Conservation (phyloP, 2,888 invertebrate species). For the Archips xylosteana region DNA sequence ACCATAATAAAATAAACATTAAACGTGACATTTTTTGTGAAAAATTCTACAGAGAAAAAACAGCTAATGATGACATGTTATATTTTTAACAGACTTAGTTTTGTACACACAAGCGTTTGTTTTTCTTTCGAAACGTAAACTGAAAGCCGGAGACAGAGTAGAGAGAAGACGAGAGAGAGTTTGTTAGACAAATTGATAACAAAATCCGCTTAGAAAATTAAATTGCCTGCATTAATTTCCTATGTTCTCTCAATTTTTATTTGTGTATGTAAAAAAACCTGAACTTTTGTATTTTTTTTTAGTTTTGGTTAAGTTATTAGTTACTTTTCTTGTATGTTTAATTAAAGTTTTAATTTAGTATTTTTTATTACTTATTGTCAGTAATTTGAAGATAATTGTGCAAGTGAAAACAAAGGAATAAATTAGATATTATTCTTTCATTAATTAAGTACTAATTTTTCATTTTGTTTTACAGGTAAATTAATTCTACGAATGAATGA, state of each 20-base stretch:
- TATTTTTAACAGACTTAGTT: slow-evolving; percentile 26
- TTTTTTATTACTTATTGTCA: too few species aligned
- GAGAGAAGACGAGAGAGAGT: background rate
- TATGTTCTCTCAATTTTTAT: too few species aligned
- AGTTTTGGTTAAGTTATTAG: too few species aligned
- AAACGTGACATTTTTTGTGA: background rate
- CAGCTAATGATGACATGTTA: slow-evolving; percentile 11
- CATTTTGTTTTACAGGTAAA: slow-evolving; percentile 1
- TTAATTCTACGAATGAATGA: background rate
- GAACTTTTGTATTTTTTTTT: too few species aligned
- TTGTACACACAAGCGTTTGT: slow-evolving; percentile 15
- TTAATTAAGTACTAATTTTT: too few species aligned
- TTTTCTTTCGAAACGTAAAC: slow-evolving; percentile 19
- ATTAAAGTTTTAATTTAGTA: too few species aligned
- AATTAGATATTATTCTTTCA: too few species aligned
- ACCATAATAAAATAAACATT: background rate
- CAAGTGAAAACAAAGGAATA: too few species aligned
- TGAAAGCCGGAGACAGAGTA: background rate
- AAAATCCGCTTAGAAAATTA: background rate
- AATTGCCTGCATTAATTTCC: too few species aligned
- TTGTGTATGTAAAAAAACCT: too few species aligned
- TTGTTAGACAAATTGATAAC: background rate
- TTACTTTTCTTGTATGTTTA: too few species aligned
- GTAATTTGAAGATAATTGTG: too few species aligned
- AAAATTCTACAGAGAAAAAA: background rate